Conservation (phyloP, 2,113 vertebrate species). For the Eira barbara region DNA sequence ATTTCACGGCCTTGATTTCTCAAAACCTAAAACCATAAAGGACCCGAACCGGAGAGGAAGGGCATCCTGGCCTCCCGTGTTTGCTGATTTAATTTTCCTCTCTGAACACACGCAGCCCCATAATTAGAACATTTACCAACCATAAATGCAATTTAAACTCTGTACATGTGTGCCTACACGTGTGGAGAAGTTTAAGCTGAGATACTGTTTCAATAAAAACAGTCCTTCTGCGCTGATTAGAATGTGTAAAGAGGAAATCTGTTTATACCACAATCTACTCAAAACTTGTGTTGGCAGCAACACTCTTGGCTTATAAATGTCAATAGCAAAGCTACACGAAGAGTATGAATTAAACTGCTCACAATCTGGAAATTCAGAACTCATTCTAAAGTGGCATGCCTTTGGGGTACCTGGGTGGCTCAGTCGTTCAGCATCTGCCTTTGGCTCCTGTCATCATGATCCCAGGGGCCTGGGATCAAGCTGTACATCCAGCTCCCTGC, state of each 20-base stretch:
- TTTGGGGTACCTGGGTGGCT: background rate
- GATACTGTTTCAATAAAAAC: conserved; percentile 87
- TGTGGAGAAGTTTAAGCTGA: conserved; percentile 77
- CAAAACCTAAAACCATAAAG: conserved; percentile 57
- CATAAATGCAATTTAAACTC: conserved; percentile 83
- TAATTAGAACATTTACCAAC: conserved; percentile 75
- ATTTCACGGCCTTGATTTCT: conserved; percentile 72
- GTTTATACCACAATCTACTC: conserved; percentile 84
- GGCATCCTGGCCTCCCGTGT: conserved; percentile 78
- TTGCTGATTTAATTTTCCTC: conserved; percentile 81
- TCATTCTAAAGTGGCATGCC: conserved; percentile 12
- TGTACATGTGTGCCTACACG: conserved; percentile 78
- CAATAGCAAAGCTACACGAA: conserved; percentile 78
- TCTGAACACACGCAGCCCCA: conserved; percentile 79
- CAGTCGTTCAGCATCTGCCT: too few species aligned
- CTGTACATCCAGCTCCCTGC: too few species aligned
- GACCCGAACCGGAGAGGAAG: conserved; percentile 69
- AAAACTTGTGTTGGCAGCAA: conserved; percentile 82
- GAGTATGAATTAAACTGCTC: conserved; percentile 72
- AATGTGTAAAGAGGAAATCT: conserved; percentile 87
- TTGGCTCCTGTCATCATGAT: too few species aligned
- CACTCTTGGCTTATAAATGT: conserved; percentile 82
- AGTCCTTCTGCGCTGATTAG: conserved; percentile 84
- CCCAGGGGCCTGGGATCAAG: too few species aligned
- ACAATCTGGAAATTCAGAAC: conserved; percentile 52